phyloP scores from a whole-genome alignment of 2,797 vertebrate genomes.

The Danio jaintianensis region DNA sequence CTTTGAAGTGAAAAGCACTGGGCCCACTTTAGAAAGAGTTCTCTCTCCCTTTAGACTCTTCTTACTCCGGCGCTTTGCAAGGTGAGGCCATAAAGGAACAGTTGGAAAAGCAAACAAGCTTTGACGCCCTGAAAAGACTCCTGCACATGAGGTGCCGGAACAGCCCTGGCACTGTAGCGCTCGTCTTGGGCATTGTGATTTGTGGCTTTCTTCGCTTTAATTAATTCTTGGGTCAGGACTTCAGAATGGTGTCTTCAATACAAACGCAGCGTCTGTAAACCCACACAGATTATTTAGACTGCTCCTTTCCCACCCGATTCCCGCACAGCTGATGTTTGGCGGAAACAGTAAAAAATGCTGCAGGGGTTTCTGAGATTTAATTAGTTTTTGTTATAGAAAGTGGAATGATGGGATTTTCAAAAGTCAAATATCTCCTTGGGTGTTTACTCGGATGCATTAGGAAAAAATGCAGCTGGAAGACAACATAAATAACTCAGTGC shows the following conservation, averaged over 20 bases:
- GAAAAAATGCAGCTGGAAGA: slow-evolving; percentile 27
- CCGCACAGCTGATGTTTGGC: slow-evolving; percentile 49
- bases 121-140: slow-evolving; percentile 74
- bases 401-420: slow-evolving; percentile 62
- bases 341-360: slow-evolving; percentile 61
- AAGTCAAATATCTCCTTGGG: slow-evolving; percentile 60
- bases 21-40: slow-evolving; percentile 60
- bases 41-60: slow-evolving; percentile 42
- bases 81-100: slow-evolving; percentile 71
- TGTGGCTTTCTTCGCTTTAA: slow-evolving; percentile 53
- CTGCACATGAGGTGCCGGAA: slow-evolving; percentile 58
- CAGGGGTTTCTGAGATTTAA: slow-evolving; percentile 67
- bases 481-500: slow-evolving; percentile 36
- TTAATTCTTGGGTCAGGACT: slow-evolving; percentile 62
- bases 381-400: slow-evolving; percentile 65
- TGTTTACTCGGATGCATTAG: slow-evolving; percentile 40
- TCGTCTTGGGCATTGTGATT: slow-evolving; percentile 45
- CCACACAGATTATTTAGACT: slow-evolving; percentile 45
- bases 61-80: slow-evolving; percentile 66
- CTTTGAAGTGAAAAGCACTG: slow-evolving; percentile 78
- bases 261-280: slow-evolving; percentile 56
- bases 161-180: slow-evolving; percentile 54
- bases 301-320: slow-evolving; percentile 57
- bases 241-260: slow-evolving; percentile 60
- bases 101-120: slow-evolving; percentile 77